Evolutionary conservation across 1,140 invertebrate species (phyloP).

Genomic region (Bathynomus jamesi): DNA sequence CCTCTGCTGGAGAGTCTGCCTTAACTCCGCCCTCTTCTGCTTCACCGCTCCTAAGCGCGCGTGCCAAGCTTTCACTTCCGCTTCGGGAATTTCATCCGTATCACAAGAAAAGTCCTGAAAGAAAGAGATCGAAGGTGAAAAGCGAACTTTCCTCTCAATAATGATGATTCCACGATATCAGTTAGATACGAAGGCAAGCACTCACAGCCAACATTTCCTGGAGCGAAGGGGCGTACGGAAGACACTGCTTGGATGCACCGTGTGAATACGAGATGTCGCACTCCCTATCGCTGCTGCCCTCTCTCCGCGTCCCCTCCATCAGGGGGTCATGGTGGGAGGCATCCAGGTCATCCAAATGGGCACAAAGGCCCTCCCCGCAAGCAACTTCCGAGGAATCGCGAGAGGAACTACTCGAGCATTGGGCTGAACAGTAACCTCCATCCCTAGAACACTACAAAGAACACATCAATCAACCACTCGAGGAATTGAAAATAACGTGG

Average conservation of each 20-base stretch:
- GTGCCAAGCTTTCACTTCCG: slow-evolving; percentile 74
- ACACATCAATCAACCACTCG: too few species aligned
- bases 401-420: slow-evolving; percentile 63
- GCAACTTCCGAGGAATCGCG: slow-evolving; percentile 62
- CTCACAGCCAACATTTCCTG: slow-evolving; percentile 44
- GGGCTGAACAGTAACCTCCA: slow-evolving; percentile 26
- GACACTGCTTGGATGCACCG: slow-evolving; percentile 1
- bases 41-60: slow-evolving; percentile 62
- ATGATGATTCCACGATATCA: neutral
- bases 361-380: slow-evolving; percentile 29
- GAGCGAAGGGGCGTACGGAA: slow-evolving; percentile 37
- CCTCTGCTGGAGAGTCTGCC: slow-evolving; percentile 67
- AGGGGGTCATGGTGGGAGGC: slow-evolving; percentile 14
- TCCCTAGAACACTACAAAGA: slow-evolving; percentile 29
- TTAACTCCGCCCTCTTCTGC: slow-evolving; percentile 68
- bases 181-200: neutral
- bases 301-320: slow-evolving; percentile 11
- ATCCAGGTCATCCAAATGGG: slow-evolving; percentile 7
- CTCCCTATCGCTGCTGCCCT: slow-evolving; percentile 3
- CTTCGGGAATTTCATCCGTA: slow-evolving; percentile 67
- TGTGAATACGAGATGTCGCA: neutral
- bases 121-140: slow-evolving; percentile 22
- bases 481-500: too few species aligned
- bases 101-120: slow-evolving; percentile 60
- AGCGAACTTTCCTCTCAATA: slow-evolving; percentile 2